Base-by-base conservation (phyloP, 2,797 vertebrate genomes). In the Amphiprion clarkii region DNA sequence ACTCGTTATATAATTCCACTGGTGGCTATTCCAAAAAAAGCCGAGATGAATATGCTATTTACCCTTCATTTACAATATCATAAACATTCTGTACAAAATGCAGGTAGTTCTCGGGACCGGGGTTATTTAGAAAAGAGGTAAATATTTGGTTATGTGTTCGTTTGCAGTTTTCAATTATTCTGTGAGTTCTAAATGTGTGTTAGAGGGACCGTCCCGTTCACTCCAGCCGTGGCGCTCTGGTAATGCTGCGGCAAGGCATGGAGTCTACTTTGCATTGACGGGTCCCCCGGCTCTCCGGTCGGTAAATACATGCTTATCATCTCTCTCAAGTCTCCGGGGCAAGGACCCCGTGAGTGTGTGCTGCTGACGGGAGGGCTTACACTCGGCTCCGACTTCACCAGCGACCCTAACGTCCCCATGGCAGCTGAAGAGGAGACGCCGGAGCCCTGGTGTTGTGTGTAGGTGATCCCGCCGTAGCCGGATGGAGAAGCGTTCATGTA, bases 271-370 rank as follows among this genome's bases (percentile, higher is more conserved):
- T 97, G 97, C 93, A 84, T 97, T 82, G 87, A 95, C 83, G 96
- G 96, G 89, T 97, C 97, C 48, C 95, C 96, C 42, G 96, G 95
- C 89, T 97, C 97, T 78, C 97, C 96, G 72, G 95, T 96, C 44
- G 98, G 98, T 94, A 96, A 95, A 93, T 96, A 96, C 96, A 99
- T 99, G 94, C 98, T 99, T 95, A 99, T 99, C 98, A 99, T 99
- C 93, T 99, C 98, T 81, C 98, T 95, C 94, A 99, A 96, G 95
- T 99, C 98, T 93, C 98, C 98, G 82, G 97, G 96, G 90, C 98
- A 99, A 23, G 98, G 97, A 84, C 96, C 96, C 87, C 98, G 96
- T 77, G 96, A 94, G 94, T 96, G 97, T 81, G 96, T 95, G 76
- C 95, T 93, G 90, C 95, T 94, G 89, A 97, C 96, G 19, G 98